Base-by-base conservation (phyloP, 2,113 vertebrate species). In the Leiothrix lutea region DNA sequence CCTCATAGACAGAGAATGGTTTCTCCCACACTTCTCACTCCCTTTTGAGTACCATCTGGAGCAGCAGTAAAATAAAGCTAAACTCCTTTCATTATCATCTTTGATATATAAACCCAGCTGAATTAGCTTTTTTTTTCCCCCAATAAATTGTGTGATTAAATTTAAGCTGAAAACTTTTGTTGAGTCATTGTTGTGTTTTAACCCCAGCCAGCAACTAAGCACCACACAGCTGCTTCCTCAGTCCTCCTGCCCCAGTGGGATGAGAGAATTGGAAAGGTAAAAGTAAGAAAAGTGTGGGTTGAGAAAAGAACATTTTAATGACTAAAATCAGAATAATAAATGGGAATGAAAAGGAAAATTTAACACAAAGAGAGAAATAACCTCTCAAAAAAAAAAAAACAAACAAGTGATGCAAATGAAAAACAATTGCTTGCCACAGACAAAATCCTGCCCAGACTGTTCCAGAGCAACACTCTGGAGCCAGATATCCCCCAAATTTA, bases 11-110 rank as follows among this genome's bases (percentile, higher is more conserved):
- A 47, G 62, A 86, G 65, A 92, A 72, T 2, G 0, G 61, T 45
- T 75, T 82, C 70, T 90, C 91, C 84, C 54, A 82, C 0, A 0
- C 28, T 70, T 80, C 57, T 75, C 62, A 66, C 58, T 91, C 58
- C 78, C 66, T 80, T 90, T 90, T 83, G 74, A 64, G 60, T 62
- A 23, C 74, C 70, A 91, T 83, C 93, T 94, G 93, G 71, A 91
- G n/a, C 42, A 91, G 50, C 51, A 92, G 80, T 93, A 85, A 89
- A 95, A 82, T 48, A 91, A 70, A 91, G 20, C 29, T 64, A 45
- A 80, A 75, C 25, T 86, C 58, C 60, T 87, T 92, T 82, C 33
- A 40, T 72, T 82, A 88, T 54, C 19, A 51, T 47, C 24, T 82
- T 85, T 78, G 67, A 69, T 70, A 53, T 33, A 80, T 58, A 87